Percentiles rank a stretch among this genome's conserved stretches.
These are phyloP conservation scores for Scatophagus argus DNA, from an alignment of 2,113 vertebrate species.

Conservation along the genomic window DNA sequence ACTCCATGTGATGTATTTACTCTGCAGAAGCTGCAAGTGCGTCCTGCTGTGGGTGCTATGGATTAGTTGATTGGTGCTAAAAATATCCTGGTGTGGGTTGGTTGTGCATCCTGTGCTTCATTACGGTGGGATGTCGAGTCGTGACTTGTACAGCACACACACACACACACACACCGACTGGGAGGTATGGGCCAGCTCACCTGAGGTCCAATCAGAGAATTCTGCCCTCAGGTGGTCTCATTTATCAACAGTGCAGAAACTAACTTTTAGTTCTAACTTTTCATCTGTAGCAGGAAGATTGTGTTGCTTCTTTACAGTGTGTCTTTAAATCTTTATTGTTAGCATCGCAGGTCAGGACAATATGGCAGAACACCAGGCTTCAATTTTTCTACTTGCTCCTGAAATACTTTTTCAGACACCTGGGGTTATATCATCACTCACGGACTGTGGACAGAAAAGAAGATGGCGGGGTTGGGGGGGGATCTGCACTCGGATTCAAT, in stretches of 20 bases:
- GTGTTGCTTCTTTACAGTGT: neutral
- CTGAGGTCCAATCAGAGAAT: constrained; percentile 8
- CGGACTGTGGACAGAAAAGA: neutral
- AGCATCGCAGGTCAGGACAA: neutral
- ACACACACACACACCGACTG: neutral
- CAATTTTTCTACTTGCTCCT: neutral
- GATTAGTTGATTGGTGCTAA: constrained; percentile 32
- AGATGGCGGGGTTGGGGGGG: too few relatives aligned
- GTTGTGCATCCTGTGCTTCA: constrained; percentile 13
- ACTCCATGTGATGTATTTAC: neutral
- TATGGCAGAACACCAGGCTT: neutral
- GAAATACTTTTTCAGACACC: neutral
- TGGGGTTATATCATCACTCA: neutral
- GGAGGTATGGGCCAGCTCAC: neutral
- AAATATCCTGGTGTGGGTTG: constrained; percentile 47
- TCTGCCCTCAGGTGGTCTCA: neutral
- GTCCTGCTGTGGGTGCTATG: constrained; percentile 28
- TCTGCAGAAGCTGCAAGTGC: constrained; percentile 12
- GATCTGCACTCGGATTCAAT: neutral
- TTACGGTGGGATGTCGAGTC: neutral
- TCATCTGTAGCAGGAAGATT: neutral
- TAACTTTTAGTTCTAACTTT: neutral
- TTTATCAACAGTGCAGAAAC: neutral
- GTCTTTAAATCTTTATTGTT: neutral
- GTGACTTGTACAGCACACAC: constrained; percentile 14